Conservation (phyloP, 2,797 vertebrate species). For the Eidolon dupreanum region DNA sequence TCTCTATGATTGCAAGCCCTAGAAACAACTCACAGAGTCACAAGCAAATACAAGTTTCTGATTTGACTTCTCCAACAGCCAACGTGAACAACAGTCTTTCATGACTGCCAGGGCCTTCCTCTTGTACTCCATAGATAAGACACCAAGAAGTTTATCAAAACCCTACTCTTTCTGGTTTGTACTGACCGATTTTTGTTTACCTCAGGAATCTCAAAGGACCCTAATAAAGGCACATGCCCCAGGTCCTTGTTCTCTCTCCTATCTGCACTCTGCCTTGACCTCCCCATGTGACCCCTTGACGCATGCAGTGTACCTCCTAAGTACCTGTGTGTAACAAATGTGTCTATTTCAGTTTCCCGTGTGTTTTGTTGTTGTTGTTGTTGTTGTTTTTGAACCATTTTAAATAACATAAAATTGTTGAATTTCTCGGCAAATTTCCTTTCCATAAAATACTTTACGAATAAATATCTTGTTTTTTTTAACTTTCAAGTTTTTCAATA, state of each 20-base stretch:
- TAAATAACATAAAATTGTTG: not conserved
- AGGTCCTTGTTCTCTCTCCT: not conserved
- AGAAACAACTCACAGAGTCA: not conserved
- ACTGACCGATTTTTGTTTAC: not conserved
- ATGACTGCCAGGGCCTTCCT: not conserved
- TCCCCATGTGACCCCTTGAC: not conserved
- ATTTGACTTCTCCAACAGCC: not conserved
- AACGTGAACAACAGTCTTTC: not conserved
- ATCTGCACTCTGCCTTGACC: not conserved
- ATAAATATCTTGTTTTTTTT: not conserved
- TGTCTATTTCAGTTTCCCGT: not conserved
- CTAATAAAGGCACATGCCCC: not conserved
- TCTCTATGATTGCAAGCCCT: not conserved
- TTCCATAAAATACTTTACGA: not conserved
- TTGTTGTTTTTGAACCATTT: not conserved
- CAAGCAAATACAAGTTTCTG: not conserved
- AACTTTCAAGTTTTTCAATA: not conserved
- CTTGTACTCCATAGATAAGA: not conserved
- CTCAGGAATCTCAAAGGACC: not conserved
- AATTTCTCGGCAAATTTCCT: not conserved
- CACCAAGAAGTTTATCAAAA: not conserved
- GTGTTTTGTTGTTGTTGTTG: not conserved
- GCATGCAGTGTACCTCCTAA: not conserved
- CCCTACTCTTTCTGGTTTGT: not conserved
- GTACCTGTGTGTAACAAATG: not conserved